These are phyloP conservation scores for Dasypus novemcinctus DNA, from an alignment of 2,113 vertebrate genomes.

Conservation along the genomic window DNA sequence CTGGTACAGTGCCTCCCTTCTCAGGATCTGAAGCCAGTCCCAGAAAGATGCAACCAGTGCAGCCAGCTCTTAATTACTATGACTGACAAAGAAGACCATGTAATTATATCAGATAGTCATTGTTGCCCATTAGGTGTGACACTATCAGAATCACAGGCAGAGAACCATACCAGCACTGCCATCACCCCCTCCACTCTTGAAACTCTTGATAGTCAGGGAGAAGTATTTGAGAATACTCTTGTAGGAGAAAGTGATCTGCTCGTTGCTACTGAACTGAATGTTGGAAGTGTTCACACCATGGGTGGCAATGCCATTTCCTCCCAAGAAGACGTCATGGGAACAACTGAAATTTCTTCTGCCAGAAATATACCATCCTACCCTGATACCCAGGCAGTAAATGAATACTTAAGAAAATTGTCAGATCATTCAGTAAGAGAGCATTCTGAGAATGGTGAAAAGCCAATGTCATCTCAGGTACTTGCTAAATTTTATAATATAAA, in stretches of 20 bases:
- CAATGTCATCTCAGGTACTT: constrained; percentile 79
- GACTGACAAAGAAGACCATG: constrained; percentile 98
- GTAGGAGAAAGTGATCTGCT: constrained; percentile 30
- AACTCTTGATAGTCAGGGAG: constrained; percentile 36
- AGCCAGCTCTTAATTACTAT: constrained; percentile 97
- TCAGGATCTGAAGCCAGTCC: constrained; percentile 87
- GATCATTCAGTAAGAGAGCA: constrained; percentile 82
- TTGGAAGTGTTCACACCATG: constrained; percentile 37
- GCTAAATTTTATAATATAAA: constrained; percentile 18
- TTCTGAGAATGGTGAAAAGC: constrained; percentile 63
- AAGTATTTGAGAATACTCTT: constrained; percentile 60
- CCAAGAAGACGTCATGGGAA: not conserved
- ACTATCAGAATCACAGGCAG: constrained; percentile 83
- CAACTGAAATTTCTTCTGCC: constrained; percentile 69
- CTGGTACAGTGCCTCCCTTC: constrained; percentile 91
- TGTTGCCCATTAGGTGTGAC: constrained; percentile 91
- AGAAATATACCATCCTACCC: constrained; percentile 79
- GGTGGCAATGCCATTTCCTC: constrained; percentile 20
- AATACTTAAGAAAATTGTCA: constrained; percentile 85
- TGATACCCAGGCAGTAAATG: constrained; percentile 87
- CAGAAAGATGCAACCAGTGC: constrained; percentile 95
- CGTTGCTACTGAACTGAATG: constrained; percentile 53
- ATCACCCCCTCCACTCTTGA: constrained; percentile 45
- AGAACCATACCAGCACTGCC: constrained; percentile 44
- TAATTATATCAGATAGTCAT: constrained; percentile 98